phyloP scores from a whole-genome alignment of 2,797 vertebrate genomes.

The Poecile montanus region DNA sequence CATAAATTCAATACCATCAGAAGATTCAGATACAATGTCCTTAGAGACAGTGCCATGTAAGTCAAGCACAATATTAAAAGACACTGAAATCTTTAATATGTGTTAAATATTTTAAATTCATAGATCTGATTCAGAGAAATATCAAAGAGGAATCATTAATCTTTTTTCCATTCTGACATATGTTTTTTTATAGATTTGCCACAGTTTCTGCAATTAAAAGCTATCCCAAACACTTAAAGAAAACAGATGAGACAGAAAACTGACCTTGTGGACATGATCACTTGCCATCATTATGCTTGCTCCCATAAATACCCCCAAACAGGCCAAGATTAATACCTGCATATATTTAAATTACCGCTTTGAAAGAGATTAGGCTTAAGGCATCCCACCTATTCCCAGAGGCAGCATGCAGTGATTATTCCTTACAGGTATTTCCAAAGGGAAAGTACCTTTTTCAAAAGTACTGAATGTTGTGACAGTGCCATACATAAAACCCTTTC shows the following conservation, averaged over 20 bases:
- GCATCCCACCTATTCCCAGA: background rate
- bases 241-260: background rate
- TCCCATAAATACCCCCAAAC: background rate
- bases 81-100: background rate
- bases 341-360: background rate
- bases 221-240: background rate
- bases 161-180: background rate
- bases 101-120: constrained; percentile 39
- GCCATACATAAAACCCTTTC: background rate
- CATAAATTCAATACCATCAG: constrained; percentile 34
- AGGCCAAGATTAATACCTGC: background rate
- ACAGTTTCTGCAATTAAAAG: background rate
- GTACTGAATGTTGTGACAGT: background rate
- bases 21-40: constrained; percentile 5
- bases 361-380: background rate
- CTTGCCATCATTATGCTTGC: background rate
- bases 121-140: background rate
- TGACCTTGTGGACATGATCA: background rate
- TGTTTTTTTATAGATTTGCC: background rate
- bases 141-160: background rate
- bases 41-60: background rate
- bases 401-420: background rate
- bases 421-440: background rate
- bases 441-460: constrained; percentile 22
- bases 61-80: constrained; percentile 14